Evolutionary conservation across 2,888 invertebrate genomes (phyloP).

Genomic region (Chorisops tibialis): DNA sequence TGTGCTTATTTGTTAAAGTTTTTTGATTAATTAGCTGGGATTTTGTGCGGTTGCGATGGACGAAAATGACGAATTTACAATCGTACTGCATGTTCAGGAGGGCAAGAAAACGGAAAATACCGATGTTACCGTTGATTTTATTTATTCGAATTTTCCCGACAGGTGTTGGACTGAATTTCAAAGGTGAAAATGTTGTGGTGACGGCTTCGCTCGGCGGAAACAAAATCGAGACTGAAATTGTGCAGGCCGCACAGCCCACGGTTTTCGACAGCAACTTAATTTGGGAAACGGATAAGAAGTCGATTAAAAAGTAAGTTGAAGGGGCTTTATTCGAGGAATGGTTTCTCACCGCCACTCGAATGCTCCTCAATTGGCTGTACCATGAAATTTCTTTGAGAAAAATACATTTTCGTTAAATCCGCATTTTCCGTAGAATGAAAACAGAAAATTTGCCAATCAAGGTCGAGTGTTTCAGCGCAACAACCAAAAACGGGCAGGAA

Average conservation of each 20-base stretch:
- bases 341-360: too few species aligned
- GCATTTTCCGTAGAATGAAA: constrained; percentile 57
- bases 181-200: constrained; percentile 57
- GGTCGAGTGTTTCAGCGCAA: constrained; percentile 63
- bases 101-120: constrained; percentile 36
- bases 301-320: constrained; percentile 62
- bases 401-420: too few species aligned
- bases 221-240: constrained; percentile 66
- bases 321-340: too few species aligned
- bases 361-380: too few species aligned
- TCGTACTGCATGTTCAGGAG: constrained; percentile 46
- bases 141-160: constrained; percentile 8
- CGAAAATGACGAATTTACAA: constrained; percentile 41
- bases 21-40: neutral
- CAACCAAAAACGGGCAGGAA: constrained; percentile 54
- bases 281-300: constrained; percentile 73
- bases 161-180: constrained; percentile 59
- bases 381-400: too few species aligned
- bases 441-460: constrained; percentile 71
- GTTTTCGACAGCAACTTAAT: constrained; percentile 70
- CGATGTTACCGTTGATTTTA: neutral
- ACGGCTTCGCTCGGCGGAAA: constrained; percentile 64
- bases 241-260: constrained; percentile 58
- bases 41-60: neutral
- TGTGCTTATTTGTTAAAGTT: neutral